Percentiles rank a stretch among this genome's conserved stretches.
Evolutionary conservation across 2,113 vertebrate genomes (phyloP).

Genomic region (Phaethornis superciliosus): DNA sequence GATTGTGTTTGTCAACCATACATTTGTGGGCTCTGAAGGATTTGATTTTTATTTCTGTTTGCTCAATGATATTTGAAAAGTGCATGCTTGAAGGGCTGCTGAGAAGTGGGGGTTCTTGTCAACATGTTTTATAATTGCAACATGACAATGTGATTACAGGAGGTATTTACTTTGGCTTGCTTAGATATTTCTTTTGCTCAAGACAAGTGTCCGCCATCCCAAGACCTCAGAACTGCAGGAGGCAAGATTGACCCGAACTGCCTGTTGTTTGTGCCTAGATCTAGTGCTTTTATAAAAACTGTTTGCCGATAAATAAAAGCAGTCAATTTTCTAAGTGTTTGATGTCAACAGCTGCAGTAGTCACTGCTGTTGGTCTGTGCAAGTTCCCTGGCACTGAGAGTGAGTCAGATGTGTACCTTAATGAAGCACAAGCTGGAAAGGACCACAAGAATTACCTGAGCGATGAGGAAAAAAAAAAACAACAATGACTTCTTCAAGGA

Average conservation of each 20-base stretch:
- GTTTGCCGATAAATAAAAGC: background rate
- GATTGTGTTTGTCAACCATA: background rate
- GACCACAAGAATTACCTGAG: background rate
- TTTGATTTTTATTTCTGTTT: slow-evolving; percentile 45
- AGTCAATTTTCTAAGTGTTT: background rate
- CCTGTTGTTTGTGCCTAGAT: background rate
- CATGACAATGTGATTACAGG: background rate
- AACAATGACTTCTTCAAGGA: background rate
- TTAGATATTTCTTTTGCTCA: background rate
- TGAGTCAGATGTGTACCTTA: background rate
- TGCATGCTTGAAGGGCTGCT: background rate
- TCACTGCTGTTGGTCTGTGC: background rate
- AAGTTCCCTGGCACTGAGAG: background rate
- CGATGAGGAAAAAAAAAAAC: background rate
- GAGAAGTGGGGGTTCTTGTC: background rate
- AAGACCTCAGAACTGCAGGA: background rate
- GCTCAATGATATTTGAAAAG: slow-evolving; percentile 18
- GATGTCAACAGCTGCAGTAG: background rate
- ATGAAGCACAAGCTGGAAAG: background rate
- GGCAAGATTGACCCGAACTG: background rate
- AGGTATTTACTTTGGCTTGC: background rate
- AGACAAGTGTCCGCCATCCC: background rate
- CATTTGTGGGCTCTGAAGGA: background rate
- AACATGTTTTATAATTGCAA: slow-evolving; percentile 9
- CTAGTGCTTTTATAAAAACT: background rate